Evolutionary conservation across 2,113 vertebrate genomes (phyloP).

Genomic region (Cathartes aura): DNA sequence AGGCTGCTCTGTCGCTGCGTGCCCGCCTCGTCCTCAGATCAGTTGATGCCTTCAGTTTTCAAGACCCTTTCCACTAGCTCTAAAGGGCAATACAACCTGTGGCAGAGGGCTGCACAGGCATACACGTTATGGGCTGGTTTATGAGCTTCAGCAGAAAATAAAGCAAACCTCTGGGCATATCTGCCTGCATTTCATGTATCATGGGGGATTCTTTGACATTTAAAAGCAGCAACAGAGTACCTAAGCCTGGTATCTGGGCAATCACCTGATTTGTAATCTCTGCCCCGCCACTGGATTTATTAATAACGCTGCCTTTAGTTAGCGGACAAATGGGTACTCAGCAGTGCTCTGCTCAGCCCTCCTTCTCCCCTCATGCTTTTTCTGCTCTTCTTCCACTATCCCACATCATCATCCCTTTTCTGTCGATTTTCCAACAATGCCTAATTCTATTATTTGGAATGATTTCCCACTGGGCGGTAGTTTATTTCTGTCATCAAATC

Average conservation of each 20-base stretch:
- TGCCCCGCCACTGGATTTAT: background rate
- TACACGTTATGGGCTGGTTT: rapidly evolving
- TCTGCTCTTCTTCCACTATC: background rate
- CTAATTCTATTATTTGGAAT: slow-evolving; percentile 85
- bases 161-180: rapidly evolving
- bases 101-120: background rate
- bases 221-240: background rate
- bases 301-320: background rate
- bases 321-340: background rate
- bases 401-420: background rate
- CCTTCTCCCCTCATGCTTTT: background rate
- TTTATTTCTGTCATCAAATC: slow-evolving; percentile 90
- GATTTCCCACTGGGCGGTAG: slow-evolving; percentile 88
- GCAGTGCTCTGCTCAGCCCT: background rate
- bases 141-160: background rate
- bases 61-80: background rate
- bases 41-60: background rate
- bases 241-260: background rate
- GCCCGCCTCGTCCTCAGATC: background rate
- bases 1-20: background rate
- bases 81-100: background rate
- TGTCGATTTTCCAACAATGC: slow-evolving; percentile 76
- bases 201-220: rapidly evolving
- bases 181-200: rapidly evolving
- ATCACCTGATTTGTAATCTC: background rate